Conservation (phyloP, 2,888 invertebrate species). For the Chloroclystis v-ata region DNA sequence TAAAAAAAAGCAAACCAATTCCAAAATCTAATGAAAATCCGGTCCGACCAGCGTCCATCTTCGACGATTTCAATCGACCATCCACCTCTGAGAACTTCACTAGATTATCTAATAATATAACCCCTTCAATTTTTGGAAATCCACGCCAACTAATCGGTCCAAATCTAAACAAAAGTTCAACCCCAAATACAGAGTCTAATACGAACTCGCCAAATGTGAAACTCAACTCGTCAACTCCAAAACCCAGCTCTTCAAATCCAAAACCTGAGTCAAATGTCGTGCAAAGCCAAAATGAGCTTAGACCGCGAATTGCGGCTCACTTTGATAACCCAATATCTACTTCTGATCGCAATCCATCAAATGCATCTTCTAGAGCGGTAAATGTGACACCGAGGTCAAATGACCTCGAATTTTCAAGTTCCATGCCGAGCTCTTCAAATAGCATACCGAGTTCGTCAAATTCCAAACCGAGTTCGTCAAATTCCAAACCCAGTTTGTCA, state of each 20-base stretch:
- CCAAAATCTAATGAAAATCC: slow-evolving; percentile 7
- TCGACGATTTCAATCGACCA: slow-evolving; percentile 12
- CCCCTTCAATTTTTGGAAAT: not conserved
- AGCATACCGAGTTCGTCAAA: not conserved
- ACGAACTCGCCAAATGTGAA: not conserved
- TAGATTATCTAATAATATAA: not conserved
- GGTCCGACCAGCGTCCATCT: slow-evolving; percentile 20
- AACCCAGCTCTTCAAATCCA: too few relatives aligned
- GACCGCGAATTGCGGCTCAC: not conserved
- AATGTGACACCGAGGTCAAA: too few relatives aligned
- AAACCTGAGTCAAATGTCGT: too few relatives aligned
- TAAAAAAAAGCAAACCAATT: slow-evolving; percentile 11
- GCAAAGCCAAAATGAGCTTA: too few relatives aligned
- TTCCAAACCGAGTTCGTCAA: too few relatives aligned
- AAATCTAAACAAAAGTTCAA: not conserved
- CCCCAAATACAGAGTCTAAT: not conserved
- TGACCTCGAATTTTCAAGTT: too few relatives aligned
- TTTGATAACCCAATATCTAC: not conserved
- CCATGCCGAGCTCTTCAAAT: too few relatives aligned
- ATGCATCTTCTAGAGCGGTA: too few relatives aligned
- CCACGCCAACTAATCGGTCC: slow-evolving; percentile 1
- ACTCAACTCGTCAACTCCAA: not conserved
- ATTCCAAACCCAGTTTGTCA: not conserved
- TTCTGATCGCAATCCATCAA: not conserved
- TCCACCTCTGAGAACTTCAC: not conserved